Evolutionary conservation across 2,888 invertebrate species (phyloP).

Genomic region (Odontocolon sp.): DNA sequence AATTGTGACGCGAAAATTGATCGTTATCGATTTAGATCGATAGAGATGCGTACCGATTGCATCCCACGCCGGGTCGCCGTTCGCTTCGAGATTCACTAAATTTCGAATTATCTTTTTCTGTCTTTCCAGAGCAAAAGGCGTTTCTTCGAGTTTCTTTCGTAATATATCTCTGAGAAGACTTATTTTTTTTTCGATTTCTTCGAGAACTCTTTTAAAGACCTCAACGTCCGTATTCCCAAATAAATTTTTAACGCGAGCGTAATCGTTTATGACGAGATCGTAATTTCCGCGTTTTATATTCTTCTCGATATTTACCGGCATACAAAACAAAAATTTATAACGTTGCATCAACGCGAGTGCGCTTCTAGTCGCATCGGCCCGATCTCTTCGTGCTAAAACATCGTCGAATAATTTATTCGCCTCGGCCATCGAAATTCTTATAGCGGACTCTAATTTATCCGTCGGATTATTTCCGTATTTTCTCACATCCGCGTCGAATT

Average conservation of each 20-base stretch:
- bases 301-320: conserved; percentile 96
- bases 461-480: conserved; percentile 89
- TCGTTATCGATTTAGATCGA: neutral
- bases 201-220: conserved; percentile 93
- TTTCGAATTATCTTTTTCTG: conserved; percentile 96
- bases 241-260: conserved; percentile 96
- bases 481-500: conserved; percentile 90
- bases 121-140: conserved; percentile 96
- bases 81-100: conserved; percentile 88
- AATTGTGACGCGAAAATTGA: neutral
- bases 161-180: conserved; percentile 90
- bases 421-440: conserved; percentile 93
- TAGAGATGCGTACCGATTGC: conserved; percentile 84
- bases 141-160: conserved; percentile 91
- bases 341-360: conserved; percentile 95
- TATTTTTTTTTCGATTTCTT: conserved; percentile 95
- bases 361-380: conserved; percentile 97
- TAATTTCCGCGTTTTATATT: conserved; percentile 97
- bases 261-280: conserved; percentile 98
- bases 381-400: conserved; percentile 94
- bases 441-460: conserved; percentile 89
- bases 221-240: conserved; percentile 96
- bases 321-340: conserved; percentile 97
- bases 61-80: conserved; percentile 97
- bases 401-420: conserved; percentile 97